Evolutionary conservation across 2,888 invertebrate genomes (phyloP).

Genomic region (Latrodectus hesperus): DNA sequence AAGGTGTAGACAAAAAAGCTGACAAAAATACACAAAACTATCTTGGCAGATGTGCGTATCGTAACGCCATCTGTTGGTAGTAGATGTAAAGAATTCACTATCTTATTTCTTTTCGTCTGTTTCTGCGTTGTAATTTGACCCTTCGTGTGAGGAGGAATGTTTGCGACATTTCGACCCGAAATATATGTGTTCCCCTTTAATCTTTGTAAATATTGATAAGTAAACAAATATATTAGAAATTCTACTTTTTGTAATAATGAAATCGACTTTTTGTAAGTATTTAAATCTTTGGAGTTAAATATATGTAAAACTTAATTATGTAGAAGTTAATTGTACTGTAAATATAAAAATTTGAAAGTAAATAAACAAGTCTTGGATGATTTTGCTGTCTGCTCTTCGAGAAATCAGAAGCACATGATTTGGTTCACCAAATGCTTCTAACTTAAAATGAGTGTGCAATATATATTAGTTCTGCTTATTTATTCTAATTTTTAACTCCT

Average conservation of each 20-base stretch:
- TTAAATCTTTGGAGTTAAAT: not conserved
- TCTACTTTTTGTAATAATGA: conserved; percentile 16
- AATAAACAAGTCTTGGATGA: conserved; percentile 21
- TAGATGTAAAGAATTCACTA: not conserved
- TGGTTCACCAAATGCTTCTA: not conserved
- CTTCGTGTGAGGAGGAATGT: conserved; percentile 42
- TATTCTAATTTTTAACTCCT: too few species aligned
- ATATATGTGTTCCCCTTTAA: conserved; percentile 4
- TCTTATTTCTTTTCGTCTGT: not conserved
- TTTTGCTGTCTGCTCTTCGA: conserved; percentile 18
- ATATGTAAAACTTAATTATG: not conserved
- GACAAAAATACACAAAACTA: too few species aligned
- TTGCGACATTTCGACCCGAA: conserved; percentile 53
- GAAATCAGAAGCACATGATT: not conserved
- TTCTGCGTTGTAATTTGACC: conserved; percentile 34
- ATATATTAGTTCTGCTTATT: not conserved
- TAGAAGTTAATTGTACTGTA: conserved; percentile 1
- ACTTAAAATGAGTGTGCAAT: not conserved
- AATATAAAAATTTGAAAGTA: conserved; percentile 12
- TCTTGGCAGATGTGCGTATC: too few species aligned
- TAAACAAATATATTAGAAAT: not conserved
- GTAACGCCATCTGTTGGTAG: not conserved
- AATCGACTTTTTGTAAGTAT: conserved; percentile 22
- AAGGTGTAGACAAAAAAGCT: too few species aligned
- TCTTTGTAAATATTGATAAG: conserved; percentile 1